Evolutionary conservation across 2,888 invertebrate species (phyloP).

Genomic region (Nomada fucata): DNA sequence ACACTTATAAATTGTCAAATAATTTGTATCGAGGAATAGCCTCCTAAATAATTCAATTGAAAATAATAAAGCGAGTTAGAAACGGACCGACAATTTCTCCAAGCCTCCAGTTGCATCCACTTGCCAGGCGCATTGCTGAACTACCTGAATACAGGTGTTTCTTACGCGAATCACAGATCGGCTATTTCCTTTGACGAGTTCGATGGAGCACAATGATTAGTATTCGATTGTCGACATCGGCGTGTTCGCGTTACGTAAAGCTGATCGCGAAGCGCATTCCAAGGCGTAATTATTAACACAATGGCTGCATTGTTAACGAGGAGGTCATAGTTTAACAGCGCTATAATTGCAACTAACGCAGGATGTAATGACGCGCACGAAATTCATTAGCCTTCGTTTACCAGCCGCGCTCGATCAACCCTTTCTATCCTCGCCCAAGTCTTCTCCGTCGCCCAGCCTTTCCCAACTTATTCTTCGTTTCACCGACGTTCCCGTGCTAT

Average conservation of each 20-base stretch:
- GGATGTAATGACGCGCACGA: conserved; percentile 39
- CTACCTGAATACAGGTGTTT: conserved; percentile 34
- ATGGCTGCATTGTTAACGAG: conserved; percentile 49
- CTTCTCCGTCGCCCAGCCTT: not conserved
- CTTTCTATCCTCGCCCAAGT: not conserved
- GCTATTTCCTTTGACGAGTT: conserved; percentile 23
- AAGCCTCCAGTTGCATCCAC: conserved; percentile 14
- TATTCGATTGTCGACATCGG: conserved; percentile 43
- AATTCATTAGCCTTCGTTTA: conserved; percentile 38
- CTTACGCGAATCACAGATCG: conserved; percentile 37
- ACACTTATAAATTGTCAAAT: no score
- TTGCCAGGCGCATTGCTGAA: not conserved
- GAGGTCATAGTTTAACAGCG: conserved; percentile 39
- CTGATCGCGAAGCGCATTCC: conserved; percentile 42
- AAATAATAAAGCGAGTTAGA: not conserved
- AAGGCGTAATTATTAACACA: conserved; percentile 54
- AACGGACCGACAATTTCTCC: not conserved
- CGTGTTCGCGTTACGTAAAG: conserved; percentile 49
- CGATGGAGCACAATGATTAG: conserved; percentile 41
- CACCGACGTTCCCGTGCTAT: conserved; percentile 13
- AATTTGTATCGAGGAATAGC: no score
- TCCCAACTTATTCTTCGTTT: not conserved
- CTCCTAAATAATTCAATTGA: no score
- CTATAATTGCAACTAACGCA: conserved; percentile 39
- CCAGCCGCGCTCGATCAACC: not conserved